Evolutionary conservation across 2,113 vertebrate species (phyloP), one percentile per base, ranked within the genome.

Genomic region (Hippocampus abdominalis): DNA sequence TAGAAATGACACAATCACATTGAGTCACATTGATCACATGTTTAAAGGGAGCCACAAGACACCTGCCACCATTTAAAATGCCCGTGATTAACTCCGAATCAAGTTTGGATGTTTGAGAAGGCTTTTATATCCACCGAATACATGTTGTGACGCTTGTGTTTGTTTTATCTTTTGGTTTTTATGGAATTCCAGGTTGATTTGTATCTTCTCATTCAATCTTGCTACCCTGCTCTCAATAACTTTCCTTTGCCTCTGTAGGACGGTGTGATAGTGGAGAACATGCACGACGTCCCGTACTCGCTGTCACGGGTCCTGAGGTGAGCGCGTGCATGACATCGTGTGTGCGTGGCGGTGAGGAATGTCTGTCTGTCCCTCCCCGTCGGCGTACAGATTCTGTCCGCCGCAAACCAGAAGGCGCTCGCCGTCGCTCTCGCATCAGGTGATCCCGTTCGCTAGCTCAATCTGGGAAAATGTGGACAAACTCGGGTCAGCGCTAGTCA

Each of bases 221-320:
- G n/a, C 3, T 12, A n/a, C 9, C 51, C 21, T 53, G 51, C 21
- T 9, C 21, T 18, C 20, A 16, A 48, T 21, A 18, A 27, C 27
- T 7, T 18, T 32, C 2, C 2, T 13, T 2, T 72, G 13, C 42
- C 3, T 32, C 79, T 53, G 48, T 81, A 96, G 95, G 94, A 95
- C 8, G 95, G 87, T 5, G 5, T 95, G 73, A 89, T 96, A 4
- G 80, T 97, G 46, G 95, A 97, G 82, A 96, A 97, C 86, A 96
- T 95, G 95, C 94, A 96, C 6, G 94, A 96, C 16, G 76, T 94
- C 69, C 95, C 94, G 0, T 96, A 95, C 82, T 87, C 78, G 0
- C 70, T 92, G 68, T 23, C 75, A 1, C 81, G 12, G 95, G 94
- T 15, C 92, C 94, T 0, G 95, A 96, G 77, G 91, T 95, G n/a